Evolutionary conservation across 2,888 invertebrate species (phyloP).

Genomic region (Diaperis boleti): DNA sequence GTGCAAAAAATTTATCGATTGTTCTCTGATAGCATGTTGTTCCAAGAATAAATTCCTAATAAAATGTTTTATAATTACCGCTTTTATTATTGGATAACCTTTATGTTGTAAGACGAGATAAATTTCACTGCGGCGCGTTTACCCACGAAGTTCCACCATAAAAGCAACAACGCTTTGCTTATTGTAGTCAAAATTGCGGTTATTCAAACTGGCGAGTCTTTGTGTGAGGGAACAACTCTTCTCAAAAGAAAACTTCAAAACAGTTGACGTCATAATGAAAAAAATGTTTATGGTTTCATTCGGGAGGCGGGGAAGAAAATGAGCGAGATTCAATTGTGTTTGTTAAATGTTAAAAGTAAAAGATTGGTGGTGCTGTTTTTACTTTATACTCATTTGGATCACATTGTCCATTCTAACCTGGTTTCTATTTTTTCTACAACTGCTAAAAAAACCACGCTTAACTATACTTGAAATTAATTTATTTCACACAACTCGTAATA

Average conservation of each 20-base stretch:
- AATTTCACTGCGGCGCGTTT: no score
- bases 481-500: no score
- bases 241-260: constrained; percentile 17
- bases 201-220: constrained; percentile 13
- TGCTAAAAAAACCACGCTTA: no score
- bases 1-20: neutral
- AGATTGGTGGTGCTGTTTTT: no score
- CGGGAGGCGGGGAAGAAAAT: no score
- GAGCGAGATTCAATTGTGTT: no score
- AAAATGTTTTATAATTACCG: neutral
- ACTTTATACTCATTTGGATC: no score
- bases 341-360: no score
- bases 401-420: no score
- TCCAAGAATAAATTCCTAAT: constrained; percentile 10
- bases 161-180: constrained; percentile 18
- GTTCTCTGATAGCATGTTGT: constrained; percentile 1
- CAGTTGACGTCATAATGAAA: neutral
- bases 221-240: constrained; percentile 3
- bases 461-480: no score
- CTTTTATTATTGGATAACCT: neutral
- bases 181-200: constrained; percentile 13
- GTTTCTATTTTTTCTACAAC: no score
- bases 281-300: neutral
- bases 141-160: constrained; percentile 7
- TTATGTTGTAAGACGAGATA: neutral